phyloP scores from a whole-genome alignment of 2,888 invertebrate genomes.

The Priocnemis perturbator region DNA sequence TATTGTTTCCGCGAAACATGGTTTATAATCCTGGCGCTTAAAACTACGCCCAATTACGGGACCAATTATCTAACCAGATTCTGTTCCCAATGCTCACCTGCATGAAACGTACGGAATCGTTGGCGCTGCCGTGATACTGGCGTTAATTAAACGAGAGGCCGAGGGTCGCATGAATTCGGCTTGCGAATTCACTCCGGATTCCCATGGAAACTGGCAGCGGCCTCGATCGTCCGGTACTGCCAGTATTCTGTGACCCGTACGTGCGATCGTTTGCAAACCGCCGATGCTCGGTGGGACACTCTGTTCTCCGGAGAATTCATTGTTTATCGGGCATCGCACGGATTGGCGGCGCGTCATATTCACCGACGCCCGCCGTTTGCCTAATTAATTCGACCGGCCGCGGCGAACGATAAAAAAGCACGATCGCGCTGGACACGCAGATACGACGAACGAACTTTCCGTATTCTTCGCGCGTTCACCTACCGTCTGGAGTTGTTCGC shows the following conservation, averaged over 20 bases:
- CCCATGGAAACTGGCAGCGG: slow-evolving; percentile 39
- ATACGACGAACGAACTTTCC: not conserved
- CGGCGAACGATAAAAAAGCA: too few species aligned
- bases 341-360: not conserved
- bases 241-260: slow-evolving; percentile 32
- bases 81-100: slow-evolving; percentile 23
- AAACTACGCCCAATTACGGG: slow-evolving; percentile 46
- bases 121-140: slow-evolving; percentile 22
- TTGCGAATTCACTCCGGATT: slow-evolving; percentile 34
- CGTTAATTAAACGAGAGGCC: slow-evolving; percentile 50
- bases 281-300: slow-evolving; percentile 6
- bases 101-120: slow-evolving; percentile 42
- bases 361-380: too few species aligned
- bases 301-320: slow-evolving; percentile 6
- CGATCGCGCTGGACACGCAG: not conserved
- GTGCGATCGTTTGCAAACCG: slow-evolving; percentile 33
- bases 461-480: not conserved
- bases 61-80: slow-evolving; percentile 42
- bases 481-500: not conserved
- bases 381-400: too few species aligned
- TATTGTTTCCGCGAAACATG: slow-evolving; percentile 26
- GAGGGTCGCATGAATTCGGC: slow-evolving; percentile 19
- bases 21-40: slow-evolving; percentile 33
- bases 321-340: not conserved
- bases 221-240: slow-evolving; percentile 41